Conservation (phyloP, 2,797 vertebrate species). For the Rhinophrynus dorsalis region DNA sequence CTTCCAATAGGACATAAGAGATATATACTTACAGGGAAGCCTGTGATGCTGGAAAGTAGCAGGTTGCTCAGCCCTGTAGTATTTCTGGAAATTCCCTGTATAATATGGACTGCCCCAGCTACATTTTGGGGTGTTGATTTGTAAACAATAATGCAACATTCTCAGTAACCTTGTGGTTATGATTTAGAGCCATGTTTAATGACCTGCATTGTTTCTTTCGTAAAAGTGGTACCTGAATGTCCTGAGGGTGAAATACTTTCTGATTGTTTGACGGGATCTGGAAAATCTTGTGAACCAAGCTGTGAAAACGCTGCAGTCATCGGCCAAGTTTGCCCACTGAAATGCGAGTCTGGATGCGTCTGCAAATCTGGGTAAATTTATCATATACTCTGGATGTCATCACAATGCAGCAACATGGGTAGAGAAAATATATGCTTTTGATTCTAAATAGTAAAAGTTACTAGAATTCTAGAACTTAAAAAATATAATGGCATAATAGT, state of each 20-base stretch:
- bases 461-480: too few relatives aligned
- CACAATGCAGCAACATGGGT: neutral
- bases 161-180: neutral
- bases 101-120: too few relatives aligned
- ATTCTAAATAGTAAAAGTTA: too few relatives aligned
- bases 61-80: too few relatives aligned
- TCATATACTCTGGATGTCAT: neutral
- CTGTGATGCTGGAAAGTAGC: too few relatives aligned
- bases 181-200: neutral
- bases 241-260: slow-evolving; percentile 15
- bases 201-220: neutral
- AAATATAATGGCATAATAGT: too few relatives aligned
- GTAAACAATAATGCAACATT: too few relatives aligned
- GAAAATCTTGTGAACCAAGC: slow-evolving; percentile 30
- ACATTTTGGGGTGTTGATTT: too few relatives aligned
- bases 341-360: slow-evolving; percentile 29
- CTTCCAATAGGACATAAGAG: too few relatives aligned
- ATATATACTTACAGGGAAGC: too few relatives aligned
- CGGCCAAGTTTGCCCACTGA: neutral
- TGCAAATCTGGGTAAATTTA: slow-evolving; percentile 37
- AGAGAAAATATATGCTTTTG: neutral
- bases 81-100: too few relatives aligned
- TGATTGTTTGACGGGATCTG: slow-evolving; percentile 11
- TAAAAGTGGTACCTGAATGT: slow-evolving; percentile 1
- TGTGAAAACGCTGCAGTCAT: slow-evolving; percentile 10